Percentiles rank a stretch among this genome's conserved stretches.
phyloP scores from a whole-genome alignment of 2,888 invertebrate genomes.

The Cataglyphis cursor region DNA sequence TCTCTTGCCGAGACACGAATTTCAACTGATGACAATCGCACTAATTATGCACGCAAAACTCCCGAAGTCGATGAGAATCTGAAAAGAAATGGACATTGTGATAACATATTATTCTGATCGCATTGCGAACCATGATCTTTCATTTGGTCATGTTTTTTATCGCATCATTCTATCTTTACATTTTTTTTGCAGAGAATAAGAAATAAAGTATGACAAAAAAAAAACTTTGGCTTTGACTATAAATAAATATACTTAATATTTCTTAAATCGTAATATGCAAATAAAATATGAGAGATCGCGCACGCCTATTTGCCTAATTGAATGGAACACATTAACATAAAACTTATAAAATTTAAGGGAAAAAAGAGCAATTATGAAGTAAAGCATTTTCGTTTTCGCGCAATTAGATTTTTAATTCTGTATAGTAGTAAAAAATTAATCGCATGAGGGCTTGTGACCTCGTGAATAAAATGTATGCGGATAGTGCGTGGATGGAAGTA shows the following conservation, averaged over 20 bases:
- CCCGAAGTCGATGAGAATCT: constrained; percentile 31
- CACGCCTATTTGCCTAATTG: background rate
- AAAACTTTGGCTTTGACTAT: background rate
- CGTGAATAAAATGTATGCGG: constrained; percentile 63
- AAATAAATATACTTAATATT: background rate
- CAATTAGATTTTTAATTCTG: constrained; percentile 42
- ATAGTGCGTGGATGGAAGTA: constrained; percentile 69
- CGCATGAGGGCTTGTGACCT: background rate
- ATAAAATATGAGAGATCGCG: background rate
- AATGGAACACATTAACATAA: background rate
- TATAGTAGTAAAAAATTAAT: constrained; percentile 34
- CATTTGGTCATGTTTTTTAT: background rate
- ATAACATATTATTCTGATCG: constrained; percentile 13
- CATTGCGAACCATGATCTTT: background rate
- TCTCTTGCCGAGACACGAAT: constrained; percentile 66
- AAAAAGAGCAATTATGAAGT: background rate
- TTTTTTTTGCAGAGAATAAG: background rate
- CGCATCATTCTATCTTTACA: background rate
- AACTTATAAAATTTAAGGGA: constrained; percentile 1
- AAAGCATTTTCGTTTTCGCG: background rate
- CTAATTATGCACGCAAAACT: constrained; percentile 64
- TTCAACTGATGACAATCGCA: constrained; percentile 67
- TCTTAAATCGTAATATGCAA: background rate
- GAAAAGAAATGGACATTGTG: constrained; percentile 32
- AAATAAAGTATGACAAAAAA: background rate